phyloP scores from a whole-genome alignment of 1,140 invertebrate species.

The Battus philenor region DNA sequence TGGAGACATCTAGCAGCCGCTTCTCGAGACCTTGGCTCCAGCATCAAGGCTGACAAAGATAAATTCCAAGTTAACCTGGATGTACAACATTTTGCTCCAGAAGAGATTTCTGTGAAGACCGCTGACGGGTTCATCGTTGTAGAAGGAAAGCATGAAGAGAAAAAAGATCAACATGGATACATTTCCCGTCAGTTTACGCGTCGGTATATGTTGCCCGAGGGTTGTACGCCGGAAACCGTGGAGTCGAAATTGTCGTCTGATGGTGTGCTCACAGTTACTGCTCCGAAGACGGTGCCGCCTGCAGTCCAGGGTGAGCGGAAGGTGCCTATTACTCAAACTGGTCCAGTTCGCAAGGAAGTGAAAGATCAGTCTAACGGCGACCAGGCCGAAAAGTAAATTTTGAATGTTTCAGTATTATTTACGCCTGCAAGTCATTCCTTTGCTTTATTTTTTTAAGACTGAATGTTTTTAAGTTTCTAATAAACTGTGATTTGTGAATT shows the following conservation, averaged over 20 bases:
- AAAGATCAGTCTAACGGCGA: conserved; percentile 54
- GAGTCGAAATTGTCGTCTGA: conserved; percentile 83
- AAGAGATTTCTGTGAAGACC: conserved; percentile 89
- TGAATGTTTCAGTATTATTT: conserved; percentile 9
- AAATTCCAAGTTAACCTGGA: conserved; percentile 84
- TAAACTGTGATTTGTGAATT: conserved; percentile 35
- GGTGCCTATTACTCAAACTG: conserved; percentile 80
- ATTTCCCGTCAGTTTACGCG: conserved; percentile 85
- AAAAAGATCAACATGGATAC: conserved; percentile 84
- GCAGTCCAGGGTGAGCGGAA: conserved; percentile 75
- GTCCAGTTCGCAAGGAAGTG: conserved; percentile 68
- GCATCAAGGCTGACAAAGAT: conserved; percentile 77
- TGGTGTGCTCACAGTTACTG: conserved; percentile 82
- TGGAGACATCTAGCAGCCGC: conserved; percentile 78
- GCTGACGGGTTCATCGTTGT: conserved; percentile 82
- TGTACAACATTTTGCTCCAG: conserved; percentile 89
- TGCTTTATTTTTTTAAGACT: conserved; percentile 43
- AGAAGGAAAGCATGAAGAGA: conserved; percentile 86
- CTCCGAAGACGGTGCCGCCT: conserved; percentile 77
- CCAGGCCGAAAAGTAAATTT: conserved; percentile 29
- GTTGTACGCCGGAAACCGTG: conserved; percentile 81
- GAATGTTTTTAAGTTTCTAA: conserved; percentile 49
- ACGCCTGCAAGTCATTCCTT: conserved; percentile 27
- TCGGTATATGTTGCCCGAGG: conserved; percentile 82
- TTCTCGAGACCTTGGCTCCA: conserved; percentile 83